Conservation (phyloP, 2,888 invertebrate genomes). For the Baronia brevicornis region DNA sequence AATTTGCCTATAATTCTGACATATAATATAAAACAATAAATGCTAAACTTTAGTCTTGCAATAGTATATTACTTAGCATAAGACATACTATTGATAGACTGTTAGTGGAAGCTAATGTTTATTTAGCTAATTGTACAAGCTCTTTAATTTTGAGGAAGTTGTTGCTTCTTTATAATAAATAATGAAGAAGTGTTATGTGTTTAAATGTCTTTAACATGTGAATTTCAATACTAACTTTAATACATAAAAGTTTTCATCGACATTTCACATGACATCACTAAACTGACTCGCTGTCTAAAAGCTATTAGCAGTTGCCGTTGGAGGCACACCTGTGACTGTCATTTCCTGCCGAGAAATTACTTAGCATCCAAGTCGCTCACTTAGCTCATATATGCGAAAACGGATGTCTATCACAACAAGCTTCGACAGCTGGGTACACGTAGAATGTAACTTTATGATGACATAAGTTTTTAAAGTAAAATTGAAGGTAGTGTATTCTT, state of each 20-base stretch:
- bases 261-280: constrained; percentile 26
- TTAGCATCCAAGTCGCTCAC: constrained; percentile 39
- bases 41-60: too few relatives aligned
- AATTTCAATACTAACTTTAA: constrained; percentile 4
- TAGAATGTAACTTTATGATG: neutral
- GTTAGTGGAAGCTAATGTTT: too few relatives aligned
- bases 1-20: too few relatives aligned
- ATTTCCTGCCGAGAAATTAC: constrained; percentile 69
- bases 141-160: too few relatives aligned
- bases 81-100: too few relatives aligned
- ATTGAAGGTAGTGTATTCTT: neutral
- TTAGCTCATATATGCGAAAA: constrained; percentile 16
- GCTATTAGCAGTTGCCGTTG: constrained; percentile 71
- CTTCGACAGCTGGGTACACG: constrained; percentile 9
- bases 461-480: neutral
- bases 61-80: too few relatives aligned
- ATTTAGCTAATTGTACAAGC: too few relatives aligned
- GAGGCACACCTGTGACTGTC: constrained; percentile 64
- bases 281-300: constrained; percentile 60
- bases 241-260: constrained; percentile 17
- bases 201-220: neutral
- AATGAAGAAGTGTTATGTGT: too few relatives aligned
- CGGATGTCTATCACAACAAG: constrained; percentile 17
- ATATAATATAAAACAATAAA: too few relatives aligned
- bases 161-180: too few relatives aligned